A percentile compares a stretch with the other conserved stretches of the same genome.
These are phyloP conservation scores for Drosophila testacea DNA, from an alignment of 2,888 invertebrate genomes.

Conservation along the genomic window DNA sequence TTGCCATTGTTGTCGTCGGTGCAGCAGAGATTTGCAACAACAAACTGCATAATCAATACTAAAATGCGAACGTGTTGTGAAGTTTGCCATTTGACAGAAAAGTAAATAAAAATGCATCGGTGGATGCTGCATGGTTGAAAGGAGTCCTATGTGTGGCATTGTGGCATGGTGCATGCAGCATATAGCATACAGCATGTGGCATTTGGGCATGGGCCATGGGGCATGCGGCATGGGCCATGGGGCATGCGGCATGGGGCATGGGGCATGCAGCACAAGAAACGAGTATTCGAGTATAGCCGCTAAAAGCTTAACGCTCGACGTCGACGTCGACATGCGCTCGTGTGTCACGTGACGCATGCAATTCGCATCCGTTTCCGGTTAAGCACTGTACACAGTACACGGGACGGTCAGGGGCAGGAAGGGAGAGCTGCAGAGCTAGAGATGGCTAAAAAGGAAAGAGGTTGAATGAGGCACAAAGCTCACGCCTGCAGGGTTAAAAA, in stretches of 20 bases:
- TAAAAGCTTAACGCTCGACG: constrained; percentile 71
- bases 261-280: constrained; percentile 11
- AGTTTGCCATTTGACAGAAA: constrained; percentile 65
- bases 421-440: not conserved
- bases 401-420: not conserved
- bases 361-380: constrained; percentile 84
- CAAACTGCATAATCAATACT: constrained; percentile 79
- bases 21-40: constrained; percentile 70
- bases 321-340: constrained; percentile 63
- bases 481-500: constrained; percentile 66
- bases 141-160: constrained; percentile 20
- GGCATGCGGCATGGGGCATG: constrained; percentile 5
- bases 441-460: constrained; percentile 2
- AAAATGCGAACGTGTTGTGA: constrained; percentile 71
- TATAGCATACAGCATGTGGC: constrained; percentile 6
- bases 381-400: constrained; percentile 49
- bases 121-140: constrained; percentile 19
- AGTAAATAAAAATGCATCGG: constrained; percentile 66
- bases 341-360: constrained; percentile 82
- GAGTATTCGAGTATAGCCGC: constrained; percentile 53
- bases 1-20: constrained; percentile 37
- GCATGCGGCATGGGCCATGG: constrained; percentile 14
- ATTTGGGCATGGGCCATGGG: constrained; percentile 9
- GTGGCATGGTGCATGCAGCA: constrained; percentile 15
- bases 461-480: constrained; percentile 4